These are phyloP conservation scores for Scylla paramamosain DNA, from an alignment of 1,140 invertebrate genomes.

Conservation along the genomic window DNA sequence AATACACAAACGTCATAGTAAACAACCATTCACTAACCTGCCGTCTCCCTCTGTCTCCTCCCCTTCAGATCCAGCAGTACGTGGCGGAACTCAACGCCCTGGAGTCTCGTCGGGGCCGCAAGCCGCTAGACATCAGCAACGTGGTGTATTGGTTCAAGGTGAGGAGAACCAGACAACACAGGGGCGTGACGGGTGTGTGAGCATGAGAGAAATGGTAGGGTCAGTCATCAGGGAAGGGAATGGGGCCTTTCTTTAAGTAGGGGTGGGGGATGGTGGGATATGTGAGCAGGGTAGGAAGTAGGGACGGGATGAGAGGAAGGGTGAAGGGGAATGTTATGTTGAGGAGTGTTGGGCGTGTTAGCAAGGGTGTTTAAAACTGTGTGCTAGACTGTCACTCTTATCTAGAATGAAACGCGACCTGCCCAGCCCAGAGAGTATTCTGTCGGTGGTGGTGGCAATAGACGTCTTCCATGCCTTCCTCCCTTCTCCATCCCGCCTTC, in stretches of 20 bases:
- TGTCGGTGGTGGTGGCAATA: background rate
- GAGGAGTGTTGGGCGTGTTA: no score
- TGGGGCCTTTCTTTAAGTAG: background rate
- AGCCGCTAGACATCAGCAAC: slow-evolving; percentile 97
- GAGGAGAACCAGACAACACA: background rate
- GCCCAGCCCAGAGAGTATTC: background rate
- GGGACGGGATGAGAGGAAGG: no score
- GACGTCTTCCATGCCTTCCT: background rate
- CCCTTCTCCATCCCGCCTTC: background rate
- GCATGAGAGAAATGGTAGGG: background rate
- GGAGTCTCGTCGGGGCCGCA: slow-evolving; percentile 93
- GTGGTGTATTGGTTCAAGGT: slow-evolving; percentile 99
- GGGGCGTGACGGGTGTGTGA: background rate
- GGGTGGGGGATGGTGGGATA: background rate
- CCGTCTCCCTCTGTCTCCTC: background rate
- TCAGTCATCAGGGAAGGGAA: background rate
- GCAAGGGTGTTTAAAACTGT: background rate
- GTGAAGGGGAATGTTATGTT: no score
- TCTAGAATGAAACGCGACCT: background rate
- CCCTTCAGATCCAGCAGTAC: slow-evolving; percentile 92
- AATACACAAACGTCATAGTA: background rate
- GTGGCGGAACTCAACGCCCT: slow-evolving; percentile 95
- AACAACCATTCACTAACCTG: background rate
- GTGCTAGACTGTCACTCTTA: background rate
- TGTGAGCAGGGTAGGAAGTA: background rate